A percentile compares a stretch with the other conserved stretches of the same genome.
Evolutionary conservation across 2,113 vertebrate species (phyloP).

Genomic region (Brachypteracias leptosomus): DNA sequence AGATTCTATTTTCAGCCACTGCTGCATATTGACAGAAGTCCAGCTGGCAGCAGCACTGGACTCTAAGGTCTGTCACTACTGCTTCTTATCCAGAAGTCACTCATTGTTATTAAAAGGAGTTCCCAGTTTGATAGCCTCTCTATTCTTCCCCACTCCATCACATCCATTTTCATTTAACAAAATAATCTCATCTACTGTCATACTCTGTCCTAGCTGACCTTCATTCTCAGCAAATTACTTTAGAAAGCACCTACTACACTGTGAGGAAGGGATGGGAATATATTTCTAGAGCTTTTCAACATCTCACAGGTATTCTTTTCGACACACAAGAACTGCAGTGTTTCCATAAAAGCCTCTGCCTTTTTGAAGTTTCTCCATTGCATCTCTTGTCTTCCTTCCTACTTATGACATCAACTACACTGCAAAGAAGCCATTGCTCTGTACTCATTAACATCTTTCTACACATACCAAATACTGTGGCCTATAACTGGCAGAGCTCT

Average conservation of each 20-base stretch:
- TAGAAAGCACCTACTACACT: background rate
- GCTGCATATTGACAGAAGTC: background rate
- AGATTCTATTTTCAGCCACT: background rate
- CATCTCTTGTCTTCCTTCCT: background rate
- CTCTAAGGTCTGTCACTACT: background rate
- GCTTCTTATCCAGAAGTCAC: background rate
- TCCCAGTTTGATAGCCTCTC: background rate
- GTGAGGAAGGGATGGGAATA: background rate
- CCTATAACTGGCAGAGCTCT: background rate
- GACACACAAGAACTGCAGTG: fast-evolving
- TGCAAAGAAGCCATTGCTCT: background rate
- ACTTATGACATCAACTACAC: background rate
- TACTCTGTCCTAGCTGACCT: background rate
- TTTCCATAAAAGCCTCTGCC: background rate
- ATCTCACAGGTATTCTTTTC: background rate
- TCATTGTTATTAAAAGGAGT: background rate
- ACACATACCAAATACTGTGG: background rate
- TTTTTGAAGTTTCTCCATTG: background rate
- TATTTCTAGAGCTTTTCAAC: background rate
- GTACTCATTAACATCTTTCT: background rate
- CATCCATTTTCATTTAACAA: background rate
- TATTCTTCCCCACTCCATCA: background rate
- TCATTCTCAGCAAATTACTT: background rate
- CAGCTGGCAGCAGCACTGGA: background rate
- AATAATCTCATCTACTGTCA: background rate